Evolutionary conservation across 2,797 vertebrate genomes (phyloP), one percentile per base, ranked within the genome.

Genomic region (Thunnus albacares): DNA sequence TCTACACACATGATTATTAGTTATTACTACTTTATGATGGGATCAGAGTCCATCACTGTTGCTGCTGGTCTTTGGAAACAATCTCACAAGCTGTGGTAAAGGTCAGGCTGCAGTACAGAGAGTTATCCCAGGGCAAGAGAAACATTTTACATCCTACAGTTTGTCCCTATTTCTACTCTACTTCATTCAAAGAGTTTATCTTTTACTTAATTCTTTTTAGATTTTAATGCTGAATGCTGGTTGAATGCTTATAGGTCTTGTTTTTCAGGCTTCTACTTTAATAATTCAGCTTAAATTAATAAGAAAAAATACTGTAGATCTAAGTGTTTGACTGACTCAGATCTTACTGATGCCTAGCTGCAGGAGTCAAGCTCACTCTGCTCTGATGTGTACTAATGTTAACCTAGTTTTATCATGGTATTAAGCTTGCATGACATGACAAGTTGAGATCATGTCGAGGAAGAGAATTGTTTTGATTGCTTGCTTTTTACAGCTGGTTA

Each of bases 11-110:
- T 38, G 20, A 45, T 69, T 12, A 52, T 28, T 5, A 77, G 8
- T n/a, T 12, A 12, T 11, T 55, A 38, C 26, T 35, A 0, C 28
- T 76, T 72, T 33, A 79, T 66, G 52, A 53, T 15, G 0, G 10
- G 69, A 33, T 75, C 75, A 75, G 60, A 82, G 81, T 80, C 51
- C 45, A 18, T 49, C 57, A 53, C 0, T 3, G 56, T 20, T 60
- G 14, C n/a, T 15, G 20, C 17, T 64, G 49, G 14, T 47, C 38
- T 63, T 38, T 18, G 10, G 35, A 57, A 65, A 13, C 22, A 64
- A 4, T 20, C 12, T 43, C 3, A 9, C 2, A 9, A 10, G 17
- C 52, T 69, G 43, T 41, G n/a, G 53, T n/a, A 52, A 41, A 5
- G 55, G 63, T 70, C 80, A 47, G 43, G 15, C 11, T 55, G 9